Evolutionary conservation across 2,888 invertebrate species (phyloP).

Genomic region (Drosophila phalerata): DNA sequence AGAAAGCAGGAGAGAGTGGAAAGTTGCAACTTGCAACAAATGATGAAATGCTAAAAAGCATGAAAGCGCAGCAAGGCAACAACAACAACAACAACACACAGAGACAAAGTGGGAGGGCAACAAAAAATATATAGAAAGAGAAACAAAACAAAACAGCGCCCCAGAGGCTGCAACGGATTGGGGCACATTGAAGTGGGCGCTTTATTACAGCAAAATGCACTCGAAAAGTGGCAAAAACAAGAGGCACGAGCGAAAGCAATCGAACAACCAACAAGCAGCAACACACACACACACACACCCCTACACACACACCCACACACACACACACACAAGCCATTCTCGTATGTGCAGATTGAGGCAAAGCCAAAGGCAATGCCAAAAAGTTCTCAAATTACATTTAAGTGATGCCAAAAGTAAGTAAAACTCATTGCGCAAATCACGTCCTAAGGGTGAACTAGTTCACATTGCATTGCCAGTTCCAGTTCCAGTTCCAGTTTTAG

Average conservation of each 20-base stretch:
- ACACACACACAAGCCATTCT: constrained; percentile 2
- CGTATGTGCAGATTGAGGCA: constrained; percentile 12
- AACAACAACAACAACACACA: constrained; percentile 23
- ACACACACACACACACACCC: constrained; percentile 15
- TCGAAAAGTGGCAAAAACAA: constrained; percentile 65
- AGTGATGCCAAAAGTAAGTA: constrained; percentile 70
- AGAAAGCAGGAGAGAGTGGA: neutral
- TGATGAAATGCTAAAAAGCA: constrained; percentile 75
- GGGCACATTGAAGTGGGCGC: constrained; percentile 62
- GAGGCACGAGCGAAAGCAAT: constrained; percentile 41
- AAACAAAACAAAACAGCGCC: constrained; percentile 19
- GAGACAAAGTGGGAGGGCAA: neutral
- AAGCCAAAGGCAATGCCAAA: constrained; percentile 51
- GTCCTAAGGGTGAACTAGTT: constrained; percentile 27
- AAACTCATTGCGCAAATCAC: constrained; percentile 68
- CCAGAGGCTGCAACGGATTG: constrained; percentile 24
- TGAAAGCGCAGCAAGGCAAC: constrained; percentile 48
- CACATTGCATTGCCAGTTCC: neutral
- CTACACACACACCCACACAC: constrained; percentile 13
- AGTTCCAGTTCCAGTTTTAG: neutral
- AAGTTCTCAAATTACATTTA: constrained; percentile 72
- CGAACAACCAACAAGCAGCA: constrained; percentile 47
- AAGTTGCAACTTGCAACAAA: constrained; percentile 61
- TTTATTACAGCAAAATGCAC: constrained; percentile 80
- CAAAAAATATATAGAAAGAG: neutral